phyloP scores from a whole-genome alignment of 2,888 invertebrate species.

The Rapana venosa region DNA sequence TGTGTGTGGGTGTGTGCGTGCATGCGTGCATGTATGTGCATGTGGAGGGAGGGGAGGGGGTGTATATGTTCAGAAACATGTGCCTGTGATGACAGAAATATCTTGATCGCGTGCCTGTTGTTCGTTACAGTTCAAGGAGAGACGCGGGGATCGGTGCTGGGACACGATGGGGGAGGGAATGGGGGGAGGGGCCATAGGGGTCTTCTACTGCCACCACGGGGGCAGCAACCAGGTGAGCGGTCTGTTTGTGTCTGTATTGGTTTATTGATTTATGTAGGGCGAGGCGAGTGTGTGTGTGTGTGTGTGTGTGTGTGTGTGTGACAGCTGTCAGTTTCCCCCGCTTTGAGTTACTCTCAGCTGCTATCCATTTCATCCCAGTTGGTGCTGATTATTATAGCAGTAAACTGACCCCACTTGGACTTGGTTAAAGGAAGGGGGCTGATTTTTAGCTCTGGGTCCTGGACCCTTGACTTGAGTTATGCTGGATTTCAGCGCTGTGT shows the following conservation, averaged over 20 bases:
- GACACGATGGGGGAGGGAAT: conserved; percentile 96
- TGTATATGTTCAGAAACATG: background rate
- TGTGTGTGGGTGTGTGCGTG: background rate
- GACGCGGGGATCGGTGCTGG: conserved; percentile 83
- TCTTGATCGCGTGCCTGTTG: background rate
- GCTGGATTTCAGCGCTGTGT: background rate
- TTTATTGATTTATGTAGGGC: background rate
- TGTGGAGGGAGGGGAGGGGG: background rate
- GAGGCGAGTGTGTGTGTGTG: background rate
- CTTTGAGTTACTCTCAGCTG: too few species aligned
- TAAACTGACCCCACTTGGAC: too few species aligned
- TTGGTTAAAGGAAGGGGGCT: too few species aligned
- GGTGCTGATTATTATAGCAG: too few species aligned
- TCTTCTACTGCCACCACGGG: conserved; percentile 94
- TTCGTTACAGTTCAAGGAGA: conserved; percentile 65
- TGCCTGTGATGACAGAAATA: too few species aligned
- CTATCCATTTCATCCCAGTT: too few species aligned
- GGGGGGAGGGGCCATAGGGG: conserved; percentile 89
- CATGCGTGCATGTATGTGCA: background rate
- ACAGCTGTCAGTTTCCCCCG: too few species aligned
- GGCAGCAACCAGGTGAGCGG: conserved; percentile 89
- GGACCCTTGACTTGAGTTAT: too few species aligned
- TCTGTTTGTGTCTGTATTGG: background rate
- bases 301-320: background rate
- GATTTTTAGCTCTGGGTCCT: too few species aligned